These are phyloP conservation scores for Epistrophella euchroma DNA, from an alignment of 2,888 invertebrate species.

Conservation along the genomic window DNA sequence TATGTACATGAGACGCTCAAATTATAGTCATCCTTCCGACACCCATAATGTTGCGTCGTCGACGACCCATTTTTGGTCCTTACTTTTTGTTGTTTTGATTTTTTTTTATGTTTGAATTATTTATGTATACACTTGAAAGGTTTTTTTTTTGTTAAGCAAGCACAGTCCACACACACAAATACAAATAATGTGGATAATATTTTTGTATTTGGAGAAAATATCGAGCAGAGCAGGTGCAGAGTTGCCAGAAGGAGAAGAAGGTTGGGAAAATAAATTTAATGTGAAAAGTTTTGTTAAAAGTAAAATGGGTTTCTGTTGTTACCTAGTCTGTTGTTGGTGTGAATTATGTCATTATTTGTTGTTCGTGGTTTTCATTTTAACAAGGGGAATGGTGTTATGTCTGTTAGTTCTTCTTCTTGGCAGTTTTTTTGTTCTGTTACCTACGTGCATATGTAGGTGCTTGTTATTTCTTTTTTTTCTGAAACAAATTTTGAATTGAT, in stretches of 20 bases:
- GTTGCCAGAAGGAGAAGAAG: slow-evolving; percentile 62
- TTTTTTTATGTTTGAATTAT: slow-evolving; percentile 53
- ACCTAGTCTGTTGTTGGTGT: neutral
- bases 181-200: slow-evolving; percentile 12
- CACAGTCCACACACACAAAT: slow-evolving; percentile 1
- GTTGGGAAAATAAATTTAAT: slow-evolving; percentile 62
- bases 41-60: slow-evolving; percentile 50
- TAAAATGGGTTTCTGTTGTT: slow-evolving; percentile 13
- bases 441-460: no score
- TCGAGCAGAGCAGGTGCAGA: slow-evolving; percentile 70
- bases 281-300: slow-evolving; percentile 50
- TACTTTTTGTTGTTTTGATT: slow-evolving; percentile 57
- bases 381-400: neutral
- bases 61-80: slow-evolving; percentile 64
- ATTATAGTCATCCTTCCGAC: slow-evolving; percentile 54
- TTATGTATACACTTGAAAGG: slow-evolving; percentile 46
- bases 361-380: neutral
- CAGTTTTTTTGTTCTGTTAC: neutral
- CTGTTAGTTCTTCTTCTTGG: neutral
- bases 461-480: no score
- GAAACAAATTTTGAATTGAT: no score
- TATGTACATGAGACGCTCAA: slow-evolving; percentile 26
- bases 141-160: slow-evolving; percentile 5
- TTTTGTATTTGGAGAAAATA: slow-evolving; percentile 26
- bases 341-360: neutral